Conservation (phyloP, 2,888 invertebrate species). For the Ophonus ardosiacus region DNA sequence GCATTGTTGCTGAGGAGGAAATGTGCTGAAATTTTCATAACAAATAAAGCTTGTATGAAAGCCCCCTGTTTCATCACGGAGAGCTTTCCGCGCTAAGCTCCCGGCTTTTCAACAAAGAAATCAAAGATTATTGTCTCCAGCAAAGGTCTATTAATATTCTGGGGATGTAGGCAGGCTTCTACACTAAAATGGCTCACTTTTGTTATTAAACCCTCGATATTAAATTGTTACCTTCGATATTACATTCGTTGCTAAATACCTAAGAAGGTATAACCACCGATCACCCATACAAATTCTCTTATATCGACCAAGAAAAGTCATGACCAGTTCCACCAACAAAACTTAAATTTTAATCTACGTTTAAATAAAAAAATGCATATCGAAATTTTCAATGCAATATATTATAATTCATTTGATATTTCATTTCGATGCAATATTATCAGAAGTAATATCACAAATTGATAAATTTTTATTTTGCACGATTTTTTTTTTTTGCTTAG, state of each 20-base stretch:
- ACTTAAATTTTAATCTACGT: no score
- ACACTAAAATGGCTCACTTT: constrained; percentile 49
- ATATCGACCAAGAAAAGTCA: no score
- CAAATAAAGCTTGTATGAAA: constrained; percentile 47
- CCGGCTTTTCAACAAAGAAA: constrained; percentile 54
- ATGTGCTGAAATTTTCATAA: constrained; percentile 55
- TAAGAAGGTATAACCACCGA: not conserved
- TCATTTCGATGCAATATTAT: no score
- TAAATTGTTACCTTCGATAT: constrained; percentile 46
- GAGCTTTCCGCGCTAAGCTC: constrained; percentile 51
- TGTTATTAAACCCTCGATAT: constrained; percentile 54
- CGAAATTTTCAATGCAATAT: no score
- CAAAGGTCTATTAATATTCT: constrained; percentile 51
- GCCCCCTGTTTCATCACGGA: constrained; percentile 50
- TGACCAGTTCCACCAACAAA: no score
- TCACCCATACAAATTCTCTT: not conserved
- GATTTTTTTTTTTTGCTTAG: no score
- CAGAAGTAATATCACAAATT: no score
- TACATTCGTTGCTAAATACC: constrained; percentile 16
- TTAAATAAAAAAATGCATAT: no score
- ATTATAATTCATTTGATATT: no score
- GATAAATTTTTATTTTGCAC: no score
- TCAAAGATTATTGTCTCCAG: constrained; percentile 56
- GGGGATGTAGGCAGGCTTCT: not conserved
- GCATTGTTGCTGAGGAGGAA: constrained; percentile 20